Evolutionary conservation across 2,113 vertebrate genomes (phyloP), one percentile per base, ranked within the genome.

Genomic region (Hemiprocne comata): DNA sequence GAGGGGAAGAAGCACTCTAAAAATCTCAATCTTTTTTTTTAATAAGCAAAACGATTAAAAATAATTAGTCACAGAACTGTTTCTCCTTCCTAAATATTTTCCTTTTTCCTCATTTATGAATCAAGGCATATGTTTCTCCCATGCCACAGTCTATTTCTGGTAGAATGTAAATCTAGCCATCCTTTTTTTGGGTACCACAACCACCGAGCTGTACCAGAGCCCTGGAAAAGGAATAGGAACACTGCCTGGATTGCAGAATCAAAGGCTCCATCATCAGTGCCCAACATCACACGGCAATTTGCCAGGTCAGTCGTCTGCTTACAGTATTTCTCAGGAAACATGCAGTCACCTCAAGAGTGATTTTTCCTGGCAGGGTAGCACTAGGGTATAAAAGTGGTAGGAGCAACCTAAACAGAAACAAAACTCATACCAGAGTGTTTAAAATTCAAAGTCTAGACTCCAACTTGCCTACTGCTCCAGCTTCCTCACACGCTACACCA

Each of bases 11-110:
- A 78, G 53, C 44, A 72, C 58, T 70, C 50, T 78, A 92, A 95
- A 46, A 96, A 69, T 92, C 90, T 96, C 96, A 83, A 92, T 94
- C 69, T 87, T 92, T 87, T 90, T 73, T 76, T 66, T 85, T 57
- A 23, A 78, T 73, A 81, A 76, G 67, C 57, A 96, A 94, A 97
- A 94, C 80, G 92, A 95, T 95, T 90, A 89, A 80, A 96, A 93
- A 96, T 94, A 96, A 96, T 96, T 93, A 97, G 80, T 91, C 86
- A 94, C 83, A 94, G 88, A 96, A 91, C 70, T 85, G 74, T 25
- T 94, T 92, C 91, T 78, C 36, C 48, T 90, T 67, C 85, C 77
- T 78, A 94, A 96, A 91, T 93, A 90, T 94, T 89, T 96, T 90
- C 72, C 50, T 88, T 74, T 69, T 78, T 64, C 17, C 23, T 28